Conservation (phyloP, 2,888 invertebrate genomes). For the Molanna angustata region DNA sequence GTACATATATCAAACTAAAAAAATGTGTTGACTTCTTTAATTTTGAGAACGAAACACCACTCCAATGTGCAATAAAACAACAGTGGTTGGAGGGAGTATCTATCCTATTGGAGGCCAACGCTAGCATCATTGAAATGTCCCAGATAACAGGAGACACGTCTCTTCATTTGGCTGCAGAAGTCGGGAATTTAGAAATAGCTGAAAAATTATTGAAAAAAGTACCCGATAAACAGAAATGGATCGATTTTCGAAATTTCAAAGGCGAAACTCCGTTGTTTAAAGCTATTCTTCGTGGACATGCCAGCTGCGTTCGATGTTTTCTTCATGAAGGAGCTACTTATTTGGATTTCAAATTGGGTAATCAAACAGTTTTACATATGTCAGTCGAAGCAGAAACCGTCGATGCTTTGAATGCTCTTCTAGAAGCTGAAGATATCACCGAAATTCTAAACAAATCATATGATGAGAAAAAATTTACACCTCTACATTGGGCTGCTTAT, state of each 20-base stretch:
- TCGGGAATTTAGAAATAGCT: constrained; percentile 50
- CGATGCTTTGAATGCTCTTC: constrained; percentile 11
- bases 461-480: constrained; percentile 45
- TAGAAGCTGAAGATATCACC: constrained; percentile 11
- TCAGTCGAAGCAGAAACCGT: constrained; percentile 17
- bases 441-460: constrained; percentile 14
- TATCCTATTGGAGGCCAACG: constrained; percentile 52
- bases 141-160: constrained; percentile 52
- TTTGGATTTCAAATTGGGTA: constrained; percentile 45
- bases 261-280: constrained; percentile 54
- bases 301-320: constrained; percentile 47
- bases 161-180: constrained; percentile 54
- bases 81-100: constrained; percentile 55
- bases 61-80: constrained; percentile 51
- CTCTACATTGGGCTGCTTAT: constrained; percentile 56
- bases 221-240: constrained; percentile 48
- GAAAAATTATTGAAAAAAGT: constrained; percentile 53
- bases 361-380: constrained; percentile 45
- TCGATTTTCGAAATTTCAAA: constrained; percentile 48
- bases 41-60: constrained; percentile 50
- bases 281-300: constrained; percentile 43
- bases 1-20: constrained; percentile 3
- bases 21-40: constrained; percentile 39
- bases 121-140: constrained; percentile 15
- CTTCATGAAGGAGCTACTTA: constrained; percentile 50